Base-by-base conservation (phyloP, 1,140 invertebrate species). In the Drosophila sturtevanti region DNA sequence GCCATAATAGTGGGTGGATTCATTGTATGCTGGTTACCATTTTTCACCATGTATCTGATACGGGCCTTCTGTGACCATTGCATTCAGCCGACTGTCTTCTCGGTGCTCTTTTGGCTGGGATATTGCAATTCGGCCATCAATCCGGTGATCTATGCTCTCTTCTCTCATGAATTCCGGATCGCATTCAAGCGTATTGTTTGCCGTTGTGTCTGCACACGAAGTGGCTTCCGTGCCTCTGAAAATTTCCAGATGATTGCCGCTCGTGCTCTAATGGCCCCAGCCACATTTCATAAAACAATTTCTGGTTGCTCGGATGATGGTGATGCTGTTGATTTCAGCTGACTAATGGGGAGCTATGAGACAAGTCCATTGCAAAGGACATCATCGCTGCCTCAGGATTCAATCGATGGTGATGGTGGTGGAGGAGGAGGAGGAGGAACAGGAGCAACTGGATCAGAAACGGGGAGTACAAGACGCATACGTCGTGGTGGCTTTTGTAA, bases 111-210 rank as follows among this genome's bases (percentile, higher is more conserved):
- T 0, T 99, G 98, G 98, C 93, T 98, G 52, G 98, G 96, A 6
- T 98, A 98, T 95, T 95, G 98, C 72, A 99, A 98, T 92, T 98
- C 97, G 1, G 96, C 96, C 0, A 96, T 97, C 56, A 97, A 97
- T 92, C 96, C 96, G 0, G 96, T 97, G 87, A 97, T 97, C 79
- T 97, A 97, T 79, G 97, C 97, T 1, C 96, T 97, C 80, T 97
- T 97, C 91, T 97, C 96, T 63, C 94, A 95, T 0, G 96, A 97
- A 87, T 97, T 97, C 90, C 94, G 96, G 79, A 93, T 95, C 63
- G 97, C 97, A 0, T 97, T 98, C 80, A 96, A 96, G 95, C 93
- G 96, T 68, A 92, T 97, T 12, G 96, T 96, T 0, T 93, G 95
- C 14, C 92, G 92, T n/a, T 94, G 94, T 80, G 93, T 92, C 7